These are phyloP conservation scores for Illadopsis cleaveri DNA, from an alignment of 2,113 vertebrate species.

Conservation along the genomic window DNA sequence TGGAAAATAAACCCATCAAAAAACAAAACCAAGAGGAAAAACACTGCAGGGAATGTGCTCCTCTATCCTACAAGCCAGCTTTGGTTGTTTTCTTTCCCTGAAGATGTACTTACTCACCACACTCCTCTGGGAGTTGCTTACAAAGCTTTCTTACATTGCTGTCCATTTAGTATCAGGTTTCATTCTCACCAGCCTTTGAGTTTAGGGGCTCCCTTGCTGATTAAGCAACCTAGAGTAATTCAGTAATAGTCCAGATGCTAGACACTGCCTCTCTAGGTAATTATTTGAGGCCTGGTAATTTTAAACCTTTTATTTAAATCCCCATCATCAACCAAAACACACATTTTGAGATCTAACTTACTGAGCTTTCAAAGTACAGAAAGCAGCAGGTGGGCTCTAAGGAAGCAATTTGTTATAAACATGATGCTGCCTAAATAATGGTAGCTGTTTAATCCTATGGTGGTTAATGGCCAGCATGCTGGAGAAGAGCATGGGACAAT, in stretches of 20 bases:
- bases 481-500: not conserved
- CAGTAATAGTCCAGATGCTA: constrained; percentile 13
- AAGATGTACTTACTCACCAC: constrained; percentile 1
- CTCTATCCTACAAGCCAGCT: not conserved
- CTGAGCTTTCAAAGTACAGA: constrained; percentile 9
- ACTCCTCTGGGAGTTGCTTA: not conserved
- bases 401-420: constrained; percentile 41
- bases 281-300: constrained; percentile 41
- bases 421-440: constrained; percentile 12
- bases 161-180: constrained; percentile 17
- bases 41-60: not conserved
- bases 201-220: constrained; percentile 25
- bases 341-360: not conserved
- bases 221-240: not conserved
- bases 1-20: constrained; percentile 23
- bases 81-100: not conserved
- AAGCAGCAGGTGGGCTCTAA: constrained; percentile 53
- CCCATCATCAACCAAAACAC: constrained; percentile 36
- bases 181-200: not conserved
- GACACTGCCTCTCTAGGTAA: constrained; percentile 32
- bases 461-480: not conserved
- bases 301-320: constrained; percentile 56
- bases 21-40: not conserved
- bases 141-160: not conserved
- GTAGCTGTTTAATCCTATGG: not conserved